Conservation (phyloP, 2,113 vertebrate genomes). For the Aythya baeri region DNA sequence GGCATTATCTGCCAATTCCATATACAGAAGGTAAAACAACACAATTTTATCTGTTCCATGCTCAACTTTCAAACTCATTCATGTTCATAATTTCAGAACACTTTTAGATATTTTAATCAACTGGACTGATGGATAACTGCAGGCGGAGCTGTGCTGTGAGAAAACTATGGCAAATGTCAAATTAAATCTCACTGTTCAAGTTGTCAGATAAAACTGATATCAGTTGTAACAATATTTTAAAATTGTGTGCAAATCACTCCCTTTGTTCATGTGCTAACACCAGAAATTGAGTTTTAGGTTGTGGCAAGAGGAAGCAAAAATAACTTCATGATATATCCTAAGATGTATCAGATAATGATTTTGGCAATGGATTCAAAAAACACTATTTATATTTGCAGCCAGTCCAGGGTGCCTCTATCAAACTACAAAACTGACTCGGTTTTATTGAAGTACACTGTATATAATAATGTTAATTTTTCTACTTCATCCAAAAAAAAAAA, state of each 20-base stretch:
- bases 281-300: background rate
- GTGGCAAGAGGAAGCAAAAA: background rate
- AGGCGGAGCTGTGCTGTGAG: background rate
- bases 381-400: background rate
- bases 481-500: background rate
- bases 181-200: background rate
- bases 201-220: background rate
- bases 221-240: background rate
- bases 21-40: background rate
- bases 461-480: background rate
- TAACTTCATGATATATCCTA: background rate
- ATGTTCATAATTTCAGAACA: background rate
- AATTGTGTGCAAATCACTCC: background rate
- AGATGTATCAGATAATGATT: background rate
- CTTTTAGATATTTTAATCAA: background rate
- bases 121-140: background rate
- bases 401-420: background rate
- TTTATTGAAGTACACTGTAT: background rate
- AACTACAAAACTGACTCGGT: background rate
- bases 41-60: background rate
- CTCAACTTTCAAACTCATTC: background rate
- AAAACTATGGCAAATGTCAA: background rate
- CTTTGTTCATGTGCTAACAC: background rate
- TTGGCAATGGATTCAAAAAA: rapidly evolving
- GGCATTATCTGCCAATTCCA: background rate